Evolutionary conservation across 2,113 vertebrate species (phyloP).

Genomic region (Stercorarius parasiticus): DNA sequence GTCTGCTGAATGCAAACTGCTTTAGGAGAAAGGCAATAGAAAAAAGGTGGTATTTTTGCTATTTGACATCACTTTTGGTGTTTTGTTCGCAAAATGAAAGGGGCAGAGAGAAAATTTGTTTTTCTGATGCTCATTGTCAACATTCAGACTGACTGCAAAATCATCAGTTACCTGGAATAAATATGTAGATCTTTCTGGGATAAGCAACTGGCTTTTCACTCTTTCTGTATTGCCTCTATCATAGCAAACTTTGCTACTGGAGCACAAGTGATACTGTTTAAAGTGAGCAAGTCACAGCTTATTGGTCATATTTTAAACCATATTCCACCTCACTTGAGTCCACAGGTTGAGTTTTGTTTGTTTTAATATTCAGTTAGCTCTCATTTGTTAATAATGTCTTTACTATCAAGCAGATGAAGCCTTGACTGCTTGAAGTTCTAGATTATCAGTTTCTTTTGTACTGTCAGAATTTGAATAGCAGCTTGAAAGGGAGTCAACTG

Average conservation of each 20-base stretch:
- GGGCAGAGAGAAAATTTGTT: background rate
- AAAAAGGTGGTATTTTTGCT: background rate
- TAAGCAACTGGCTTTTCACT: background rate
- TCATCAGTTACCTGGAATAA: background rate
- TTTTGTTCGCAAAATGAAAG: background rate
- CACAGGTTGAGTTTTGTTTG: background rate
- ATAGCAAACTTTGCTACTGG: background rate
- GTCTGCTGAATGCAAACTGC: background rate
- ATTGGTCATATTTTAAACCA: background rate
- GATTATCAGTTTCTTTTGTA: background rate
- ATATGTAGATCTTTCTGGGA: background rate
- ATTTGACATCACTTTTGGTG: background rate
- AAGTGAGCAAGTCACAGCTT: background rate
- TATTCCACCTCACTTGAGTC: background rate
- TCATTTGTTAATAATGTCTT: background rate
- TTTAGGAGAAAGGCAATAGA: background rate
- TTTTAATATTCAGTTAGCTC: background rate
- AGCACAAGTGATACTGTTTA: background rate
- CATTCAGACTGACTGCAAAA: background rate
- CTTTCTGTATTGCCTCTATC: background rate
- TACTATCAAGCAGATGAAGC: background rate
- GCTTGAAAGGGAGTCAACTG: conserved; percentile 12
- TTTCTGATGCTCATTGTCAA: background rate
- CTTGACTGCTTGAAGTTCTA: background rate
- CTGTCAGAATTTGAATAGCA: background rate